Conservation (phyloP, 1,140 invertebrate genomes). For the Drosophila miranda region DNA sequence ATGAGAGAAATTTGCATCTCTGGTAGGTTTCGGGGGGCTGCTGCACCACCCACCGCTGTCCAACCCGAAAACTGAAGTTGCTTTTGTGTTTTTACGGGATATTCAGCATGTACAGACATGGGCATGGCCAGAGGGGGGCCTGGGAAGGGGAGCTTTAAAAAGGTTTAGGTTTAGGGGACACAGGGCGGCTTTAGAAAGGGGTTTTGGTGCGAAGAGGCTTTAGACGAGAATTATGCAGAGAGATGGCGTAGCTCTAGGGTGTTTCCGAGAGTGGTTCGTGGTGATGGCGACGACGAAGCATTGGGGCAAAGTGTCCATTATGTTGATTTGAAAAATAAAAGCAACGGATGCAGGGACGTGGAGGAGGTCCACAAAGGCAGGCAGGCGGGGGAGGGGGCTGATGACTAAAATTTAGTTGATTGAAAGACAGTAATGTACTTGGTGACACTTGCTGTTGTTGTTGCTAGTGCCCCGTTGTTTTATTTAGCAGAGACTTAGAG, state of each 20-base stretch:
- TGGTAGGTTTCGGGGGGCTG: slow-evolving; percentile 57
- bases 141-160: not conserved
- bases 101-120: slow-evolving; percentile 30
- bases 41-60: slow-evolving; percentile 73
- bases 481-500: slow-evolving; percentile 21
- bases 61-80: slow-evolving; percentile 73
- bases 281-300: slow-evolving; percentile 35
- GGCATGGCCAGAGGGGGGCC: slow-evolving; percentile 24
- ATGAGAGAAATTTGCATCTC: slow-evolving; percentile 47
- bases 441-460: slow-evolving; percentile 1
- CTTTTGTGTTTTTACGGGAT: slow-evolving; percentile 66
- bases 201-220: too few relatives aligned
- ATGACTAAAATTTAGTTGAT: slow-evolving; percentile 65
- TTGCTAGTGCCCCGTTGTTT: not conserved
- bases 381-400: not conserved
- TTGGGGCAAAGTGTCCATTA: slow-evolving; percentile 77
- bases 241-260: not conserved
- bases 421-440: slow-evolving; percentile 68
- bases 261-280: not conserved
- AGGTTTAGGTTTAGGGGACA: not conserved
- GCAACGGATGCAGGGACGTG: slow-evolving; percentile 41
- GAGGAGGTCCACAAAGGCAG: not conserved
- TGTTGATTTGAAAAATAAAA: slow-evolving; percentile 80
- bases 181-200: too few relatives aligned
- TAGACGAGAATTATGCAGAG: slow-evolving; percentile 1